A percentile compares a stretch with the other conserved stretches of the same genome.
These are phyloP conservation scores for Shinisaurus crocodilurus DNA, from an alignment of 2,113 vertebrate species.

Conservation along the genomic window DNA sequence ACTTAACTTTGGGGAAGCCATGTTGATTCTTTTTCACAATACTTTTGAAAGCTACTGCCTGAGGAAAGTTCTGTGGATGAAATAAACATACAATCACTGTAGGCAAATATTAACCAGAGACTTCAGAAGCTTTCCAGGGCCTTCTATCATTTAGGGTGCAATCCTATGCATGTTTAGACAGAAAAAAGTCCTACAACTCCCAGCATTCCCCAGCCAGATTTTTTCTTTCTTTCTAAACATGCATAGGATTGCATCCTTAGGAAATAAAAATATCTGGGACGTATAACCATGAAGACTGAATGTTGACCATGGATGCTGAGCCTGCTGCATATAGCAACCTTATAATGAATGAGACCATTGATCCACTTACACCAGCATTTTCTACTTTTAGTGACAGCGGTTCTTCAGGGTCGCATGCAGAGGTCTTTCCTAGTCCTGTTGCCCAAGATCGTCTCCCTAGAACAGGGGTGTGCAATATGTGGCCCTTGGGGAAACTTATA, in stretches of 20 bases:
- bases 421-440: not conserved
- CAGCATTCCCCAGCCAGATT: too few species aligned
- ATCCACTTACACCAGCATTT: not conserved
- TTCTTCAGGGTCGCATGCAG: not conserved
- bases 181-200: too few species aligned
- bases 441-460: not conserved
- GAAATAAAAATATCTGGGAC: not conserved
- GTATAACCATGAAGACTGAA: not conserved
- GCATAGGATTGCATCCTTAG: too few species aligned
- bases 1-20: too few species aligned
- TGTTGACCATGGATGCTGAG: not conserved
- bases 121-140: not conserved
- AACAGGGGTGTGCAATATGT: not conserved
- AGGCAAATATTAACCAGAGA: not conserved
- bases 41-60: not conserved
- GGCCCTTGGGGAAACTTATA: too few species aligned
- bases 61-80: not conserved
- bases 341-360: not conserved
- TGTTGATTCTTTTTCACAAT: too few species aligned
- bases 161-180: too few species aligned
- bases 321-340: not conserved
- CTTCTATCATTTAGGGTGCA: not conserved
- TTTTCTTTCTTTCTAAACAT: too few species aligned
- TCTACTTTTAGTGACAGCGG: not conserved
- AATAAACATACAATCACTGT: not conserved